Conservation (phyloP, 2,797 vertebrate species). For the Emys orbicularis region DNA sequence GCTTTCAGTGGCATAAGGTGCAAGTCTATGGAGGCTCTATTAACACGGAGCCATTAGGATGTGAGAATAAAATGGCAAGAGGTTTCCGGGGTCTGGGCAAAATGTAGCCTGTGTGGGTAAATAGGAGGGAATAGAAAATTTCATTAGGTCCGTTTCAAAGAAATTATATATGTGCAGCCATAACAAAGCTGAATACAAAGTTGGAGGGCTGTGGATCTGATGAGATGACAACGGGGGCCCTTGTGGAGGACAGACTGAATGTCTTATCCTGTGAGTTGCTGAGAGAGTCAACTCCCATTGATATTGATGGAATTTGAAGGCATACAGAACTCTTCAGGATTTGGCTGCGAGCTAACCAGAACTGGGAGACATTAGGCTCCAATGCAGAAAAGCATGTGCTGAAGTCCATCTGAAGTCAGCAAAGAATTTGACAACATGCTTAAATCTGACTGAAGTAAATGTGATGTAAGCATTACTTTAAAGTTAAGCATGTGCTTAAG, state of each 20-base stretch:
- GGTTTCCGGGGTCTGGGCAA: background rate
- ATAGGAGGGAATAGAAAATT: background rate
- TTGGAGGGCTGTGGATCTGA: background rate
- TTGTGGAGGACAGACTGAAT: background rate
- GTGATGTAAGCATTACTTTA: constrained; percentile 27
- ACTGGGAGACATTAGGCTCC: background rate
- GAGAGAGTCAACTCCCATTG: background rate
- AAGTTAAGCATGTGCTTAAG: background rate
- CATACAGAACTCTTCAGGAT: background rate
- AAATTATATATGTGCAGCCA: background rate
- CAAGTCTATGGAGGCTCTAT: background rate
- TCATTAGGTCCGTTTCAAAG: background rate
- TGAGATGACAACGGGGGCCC: background rate
- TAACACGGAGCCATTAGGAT: background rate
- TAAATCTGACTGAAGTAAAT: background rate
- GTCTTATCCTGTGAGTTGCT: background rate
- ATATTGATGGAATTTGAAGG: background rate
- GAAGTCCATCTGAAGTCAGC: background rate
- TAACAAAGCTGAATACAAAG: background rate
- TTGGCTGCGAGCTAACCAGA: background rate
- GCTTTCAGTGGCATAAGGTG: background rate
- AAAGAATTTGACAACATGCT: background rate
- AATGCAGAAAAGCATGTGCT: background rate
- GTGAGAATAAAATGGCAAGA: background rate
- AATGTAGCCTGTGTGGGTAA: background rate